A percentile compares a stretch with the other conserved stretches of the same genome.
These are phyloP conservation scores for Megaptera novaeangliae DNA, from an alignment of 2,113 vertebrate genomes.

Conservation along the genomic window DNA sequence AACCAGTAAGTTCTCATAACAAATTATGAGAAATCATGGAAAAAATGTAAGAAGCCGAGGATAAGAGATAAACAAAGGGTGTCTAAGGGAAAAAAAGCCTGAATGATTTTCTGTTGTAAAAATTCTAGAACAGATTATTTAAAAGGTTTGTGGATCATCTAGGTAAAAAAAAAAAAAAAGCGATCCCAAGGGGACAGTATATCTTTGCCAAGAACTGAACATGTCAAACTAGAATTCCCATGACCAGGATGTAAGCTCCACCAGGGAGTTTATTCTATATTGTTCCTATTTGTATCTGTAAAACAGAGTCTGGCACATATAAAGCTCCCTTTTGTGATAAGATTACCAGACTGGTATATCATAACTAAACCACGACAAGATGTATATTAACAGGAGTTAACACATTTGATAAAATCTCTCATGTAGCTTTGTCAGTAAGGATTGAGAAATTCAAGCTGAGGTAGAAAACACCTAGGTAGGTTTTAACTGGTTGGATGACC, in stretches of 20 bases:
- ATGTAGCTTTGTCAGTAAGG: neutral
- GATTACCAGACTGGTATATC: neutral
- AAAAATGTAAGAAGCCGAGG: neutral
- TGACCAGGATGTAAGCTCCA: neutral
- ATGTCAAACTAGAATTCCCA: neutral
- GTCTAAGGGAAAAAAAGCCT: neutral
- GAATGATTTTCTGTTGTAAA: neutral
- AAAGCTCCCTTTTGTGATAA: neutral
- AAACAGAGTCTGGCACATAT: neutral
- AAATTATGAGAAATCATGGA: neutral
- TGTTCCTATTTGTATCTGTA: neutral
- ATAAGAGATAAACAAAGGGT: neutral
- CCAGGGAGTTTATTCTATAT: neutral
- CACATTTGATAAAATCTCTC: neutral
- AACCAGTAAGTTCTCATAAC: neutral
- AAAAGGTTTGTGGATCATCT: neutral
- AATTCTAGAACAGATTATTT: neutral
- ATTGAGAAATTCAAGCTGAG: neutral
- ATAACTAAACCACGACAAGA: neutral
- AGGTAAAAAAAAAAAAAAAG: neutral
- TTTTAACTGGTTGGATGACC: neutral
- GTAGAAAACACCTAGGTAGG: neutral
- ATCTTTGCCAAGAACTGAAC: neutral
- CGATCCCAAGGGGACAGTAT: neutral
- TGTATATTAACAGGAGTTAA: neutral